Base-by-base conservation (phyloP, 2,797 vertebrate genomes). In the Syngnathus acus region DNA sequence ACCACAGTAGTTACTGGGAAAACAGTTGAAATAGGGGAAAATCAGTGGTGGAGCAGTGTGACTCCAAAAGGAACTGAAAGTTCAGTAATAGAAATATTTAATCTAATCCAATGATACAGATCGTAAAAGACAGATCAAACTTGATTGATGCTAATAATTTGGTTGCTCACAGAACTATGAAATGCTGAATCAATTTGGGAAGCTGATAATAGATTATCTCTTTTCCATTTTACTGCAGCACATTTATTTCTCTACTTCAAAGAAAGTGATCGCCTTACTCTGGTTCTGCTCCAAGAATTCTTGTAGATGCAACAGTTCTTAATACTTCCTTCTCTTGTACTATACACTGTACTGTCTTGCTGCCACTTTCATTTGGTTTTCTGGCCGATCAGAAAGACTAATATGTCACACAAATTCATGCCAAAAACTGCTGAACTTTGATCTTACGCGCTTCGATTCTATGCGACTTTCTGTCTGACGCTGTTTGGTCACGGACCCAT, bases 31-130 rank as follows among this genome's bases (percentile, higher is more conserved):
- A 70, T 0, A 5, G 45, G 45, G 45, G 65, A 64, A 60, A 69
- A 72, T 66, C 69, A 80, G 60, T 62, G 63, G 72, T 71, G 66
- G 63, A 65, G 40, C 60, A 71, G 26, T 65, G 64, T 59, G 67
- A 50, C 9, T 37, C 69, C 17, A 73, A 67, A 54, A 75, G 19
- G 17, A 64, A 72, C 38, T 32, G 21, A 42, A 70, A 70, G 11
- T 59, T 54, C 63, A 63, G 68, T 75, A 75, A 80, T 78, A 80
- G 67, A 68, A 45, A 10, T 13, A 19, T 38, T 58, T 17, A 37
- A 59, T 39, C 57, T 38, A 59, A 9, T n/a, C 17, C 37, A 59
- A 4, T n/a, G 10, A 39, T 37, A 58, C 32, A 58, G 26, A 57
- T 37, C 32, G 7, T 59, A 9, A 38, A 26, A 19, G 32, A 39